Conservation (phyloP, 2,797 vertebrate species). For the Falco biarmicus region DNA sequence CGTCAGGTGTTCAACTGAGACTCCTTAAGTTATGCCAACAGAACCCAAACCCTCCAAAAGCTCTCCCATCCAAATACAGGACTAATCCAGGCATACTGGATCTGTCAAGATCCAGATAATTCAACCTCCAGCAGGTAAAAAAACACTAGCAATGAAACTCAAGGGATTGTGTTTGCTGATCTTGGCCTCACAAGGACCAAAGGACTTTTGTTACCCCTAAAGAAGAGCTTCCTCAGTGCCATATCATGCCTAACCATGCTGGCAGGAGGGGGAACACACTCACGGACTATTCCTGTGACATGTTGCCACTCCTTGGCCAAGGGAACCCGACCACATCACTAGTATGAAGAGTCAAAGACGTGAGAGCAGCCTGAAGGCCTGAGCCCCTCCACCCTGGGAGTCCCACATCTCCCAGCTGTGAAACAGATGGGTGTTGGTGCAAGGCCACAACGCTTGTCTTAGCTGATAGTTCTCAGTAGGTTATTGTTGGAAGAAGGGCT, state of each 20-base stretch:
- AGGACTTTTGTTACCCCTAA: not conserved
- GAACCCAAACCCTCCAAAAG: not conserved
- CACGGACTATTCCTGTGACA: not conserved
- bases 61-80: not conserved
- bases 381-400: not conserved
- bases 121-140: not conserved
- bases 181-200: not conserved
- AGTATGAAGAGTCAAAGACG: not conserved
- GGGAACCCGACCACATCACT: not conserved
- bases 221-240: not conserved
- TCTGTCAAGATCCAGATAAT: not conserved
- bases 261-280: not conserved
- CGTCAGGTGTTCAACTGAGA: accelerated
- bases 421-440: not conserved
- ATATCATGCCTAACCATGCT: accelerated
- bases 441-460: not conserved
- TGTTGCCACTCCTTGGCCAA: not conserved
- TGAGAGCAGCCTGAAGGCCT: not conserved
- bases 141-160: not conserved
- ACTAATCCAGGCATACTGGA: not conserved
- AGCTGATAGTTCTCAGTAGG: not conserved
- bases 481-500: too few relatives aligned
- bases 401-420: not conserved
- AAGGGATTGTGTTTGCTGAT: accelerated
- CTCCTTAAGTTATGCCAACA: not conserved